phyloP scores from a whole-genome alignment of 2,797 vertebrate genomes.

The Peromyscus eremicus region DNA sequence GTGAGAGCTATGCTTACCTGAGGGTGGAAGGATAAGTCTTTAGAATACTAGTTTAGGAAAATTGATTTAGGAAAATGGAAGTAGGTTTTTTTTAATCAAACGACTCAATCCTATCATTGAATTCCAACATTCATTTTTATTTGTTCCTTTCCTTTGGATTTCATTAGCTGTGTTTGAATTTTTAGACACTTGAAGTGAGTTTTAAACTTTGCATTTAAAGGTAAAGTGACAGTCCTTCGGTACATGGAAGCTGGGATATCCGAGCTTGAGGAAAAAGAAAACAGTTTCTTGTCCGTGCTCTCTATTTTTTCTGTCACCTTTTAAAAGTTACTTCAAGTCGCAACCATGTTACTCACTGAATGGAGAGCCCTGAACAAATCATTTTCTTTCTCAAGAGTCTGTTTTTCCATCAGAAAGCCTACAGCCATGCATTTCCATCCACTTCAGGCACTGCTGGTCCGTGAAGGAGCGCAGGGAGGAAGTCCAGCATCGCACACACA shows the following conservation, averaged over 20 bases:
- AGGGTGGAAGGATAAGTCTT: background rate
- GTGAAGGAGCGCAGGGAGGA: background rate
- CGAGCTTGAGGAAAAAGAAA: background rate
- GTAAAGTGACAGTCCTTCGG: background rate
- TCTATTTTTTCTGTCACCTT: background rate
- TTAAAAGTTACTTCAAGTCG: background rate
- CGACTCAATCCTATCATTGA: background rate
- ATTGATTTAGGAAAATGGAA: background rate
- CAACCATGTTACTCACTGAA: background rate
- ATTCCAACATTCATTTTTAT: constrained; percentile 6
- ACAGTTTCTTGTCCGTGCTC: background rate
- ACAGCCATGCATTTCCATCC: background rate
- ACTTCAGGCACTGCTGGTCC: background rate
- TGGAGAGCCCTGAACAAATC: constrained; percentile 14
- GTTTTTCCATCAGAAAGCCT: constrained; percentile 58
- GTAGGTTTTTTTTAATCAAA: background rate
- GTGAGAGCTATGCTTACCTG: background rate
- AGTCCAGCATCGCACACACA: background rate
- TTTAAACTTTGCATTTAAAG: constrained; percentile 14
- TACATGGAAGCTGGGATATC: background rate
- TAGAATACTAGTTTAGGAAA: background rate
- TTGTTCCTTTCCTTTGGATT: background rate
- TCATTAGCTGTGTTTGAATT: background rate
- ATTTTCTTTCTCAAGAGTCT: constrained; percentile 43
- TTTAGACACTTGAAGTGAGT: background rate